phyloP scores from a whole-genome alignment of 2,797 vertebrate genomes.

The Hafferia zeledoni region DNA sequence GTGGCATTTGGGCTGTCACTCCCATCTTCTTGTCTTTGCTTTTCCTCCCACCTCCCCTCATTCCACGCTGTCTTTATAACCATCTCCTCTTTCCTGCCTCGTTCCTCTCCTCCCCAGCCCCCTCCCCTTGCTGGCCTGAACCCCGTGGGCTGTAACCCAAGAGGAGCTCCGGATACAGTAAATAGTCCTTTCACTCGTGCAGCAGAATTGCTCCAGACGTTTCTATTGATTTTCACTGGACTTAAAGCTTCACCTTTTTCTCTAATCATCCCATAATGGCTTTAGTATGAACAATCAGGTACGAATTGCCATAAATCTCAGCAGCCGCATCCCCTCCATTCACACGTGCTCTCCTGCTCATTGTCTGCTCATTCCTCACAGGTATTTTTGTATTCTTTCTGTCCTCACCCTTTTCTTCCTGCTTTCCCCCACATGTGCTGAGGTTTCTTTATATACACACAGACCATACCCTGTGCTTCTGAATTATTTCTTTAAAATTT shows the following conservation, averaged over 20 bases:
- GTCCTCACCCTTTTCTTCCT: neutral
- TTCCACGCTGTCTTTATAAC: neutral
- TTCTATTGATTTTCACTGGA: constrained; percentile 99
- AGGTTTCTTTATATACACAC: neutral
- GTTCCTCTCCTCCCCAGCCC: neutral
- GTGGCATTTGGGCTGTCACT: neutral
- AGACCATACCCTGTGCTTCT: neutral
- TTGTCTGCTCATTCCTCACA: neutral
- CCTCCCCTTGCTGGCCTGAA: neutral
- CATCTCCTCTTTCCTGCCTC: neutral
- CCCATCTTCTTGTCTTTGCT: neutral
- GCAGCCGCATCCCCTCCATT: constrained; percentile 86
- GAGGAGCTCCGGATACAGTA: constrained; percentile 77
- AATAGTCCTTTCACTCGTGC: constrained; percentile 82
- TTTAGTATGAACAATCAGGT: constrained; percentile 99
- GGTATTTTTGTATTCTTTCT: neutral
- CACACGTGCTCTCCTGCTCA: constrained; percentile 43
- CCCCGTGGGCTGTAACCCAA: constrained; percentile 58
- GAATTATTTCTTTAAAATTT: neutral
- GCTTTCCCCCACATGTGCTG: neutral
- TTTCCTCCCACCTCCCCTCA: neutral
- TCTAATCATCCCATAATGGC: constrained; percentile 99
- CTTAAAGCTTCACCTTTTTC: constrained; percentile 99
- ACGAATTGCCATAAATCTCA: constrained; percentile 99
- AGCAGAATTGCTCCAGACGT: constrained; percentile 98